A percentile compares a stretch with the other conserved stretches of the same genome.
Evolutionary conservation across 2,888 invertebrate species (phyloP).

Genomic region (Junonia oenone): DNA sequence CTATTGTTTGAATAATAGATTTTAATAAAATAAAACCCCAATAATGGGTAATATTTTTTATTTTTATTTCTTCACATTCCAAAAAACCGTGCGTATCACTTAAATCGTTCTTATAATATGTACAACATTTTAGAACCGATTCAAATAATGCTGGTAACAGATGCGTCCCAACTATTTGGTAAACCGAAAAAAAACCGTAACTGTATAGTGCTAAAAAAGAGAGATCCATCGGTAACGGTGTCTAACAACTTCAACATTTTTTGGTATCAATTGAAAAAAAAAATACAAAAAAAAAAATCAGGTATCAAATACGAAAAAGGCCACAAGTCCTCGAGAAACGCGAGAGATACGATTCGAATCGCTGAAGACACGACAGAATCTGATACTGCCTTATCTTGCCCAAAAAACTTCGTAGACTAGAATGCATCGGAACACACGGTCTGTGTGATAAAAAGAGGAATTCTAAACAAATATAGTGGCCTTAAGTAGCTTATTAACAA

Average conservation of each 20-base stretch:
- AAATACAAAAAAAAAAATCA: constrained; percentile 57
- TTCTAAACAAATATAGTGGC: constrained; percentile 44
- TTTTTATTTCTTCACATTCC: constrained; percentile 22
- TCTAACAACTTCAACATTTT: constrained; percentile 72
- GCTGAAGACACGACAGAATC: constrained; percentile 27
- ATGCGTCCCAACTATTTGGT: constrained; percentile 61
- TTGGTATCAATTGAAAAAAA: constrained; percentile 76
- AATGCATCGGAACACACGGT: constrained; percentile 54
- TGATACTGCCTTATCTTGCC: constrained; percentile 32
- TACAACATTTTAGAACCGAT: constrained; percentile 65
- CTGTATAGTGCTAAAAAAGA: constrained; percentile 59
- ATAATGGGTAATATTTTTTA: constrained; percentile 41
- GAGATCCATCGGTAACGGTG: constrained; percentile 79
- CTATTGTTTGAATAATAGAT: constrained; percentile 60
- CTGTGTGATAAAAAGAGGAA: constrained; percentile 31
- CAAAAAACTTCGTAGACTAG: constrained; percentile 63
- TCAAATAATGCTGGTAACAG: constrained; percentile 53
- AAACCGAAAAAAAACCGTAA: constrained; percentile 51
- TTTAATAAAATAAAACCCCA: constrained; percentile 58
- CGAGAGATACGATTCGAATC: constrained; percentile 32
- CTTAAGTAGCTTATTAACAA: constrained; percentile 45
- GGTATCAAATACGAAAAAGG: constrained; percentile 59
- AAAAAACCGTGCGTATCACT: constrained; percentile 40
- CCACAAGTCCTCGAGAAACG: constrained; percentile 40
- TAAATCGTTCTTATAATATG: constrained; percentile 52